Evolutionary conservation across 37 sponge, comb jelly and placozoan genomes (phyloP), one percentile per base, ranked within the genome.

Genomic region (Spongia lamella): DNA sequence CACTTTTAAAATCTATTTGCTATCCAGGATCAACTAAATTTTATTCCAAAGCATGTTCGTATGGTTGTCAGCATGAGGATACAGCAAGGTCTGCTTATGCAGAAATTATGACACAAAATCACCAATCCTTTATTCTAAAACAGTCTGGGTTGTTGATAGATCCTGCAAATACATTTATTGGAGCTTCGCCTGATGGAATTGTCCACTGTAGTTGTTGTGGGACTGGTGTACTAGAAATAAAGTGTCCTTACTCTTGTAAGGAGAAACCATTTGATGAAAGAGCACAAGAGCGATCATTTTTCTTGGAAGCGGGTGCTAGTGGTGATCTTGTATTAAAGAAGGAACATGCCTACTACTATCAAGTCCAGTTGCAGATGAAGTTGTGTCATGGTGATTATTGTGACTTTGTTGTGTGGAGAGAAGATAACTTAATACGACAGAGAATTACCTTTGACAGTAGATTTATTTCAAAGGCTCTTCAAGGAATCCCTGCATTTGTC

Each of bases 361-460:
- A 88, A 77, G 82, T 88, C 11, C 88, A 86, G 36, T 62, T 61
- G 30, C 82, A 81, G 61, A 61, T 86, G n/a, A 56, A 79, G 55
- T 43, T 78, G 9, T 72, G 79, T 66, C 36, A 53, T 65, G 79
- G 61, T 27, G 39, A 65, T 2, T 85, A 65, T 55, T 59, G 79
- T 56, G 79, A 85, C 37, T 84, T 84, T 38, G 61, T 85, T 26
- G 79, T 76, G 1, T 85, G 79, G 79, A 52, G 51, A n/a, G 70
- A 74, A 27, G 70, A 54, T 3, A 38, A 52, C 22, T 11, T 68
- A 49, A n/a, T 72, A 4, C 38, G 74, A 3, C 68, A 79, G 55
- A 38, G 76, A 21, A 43, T 43, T 43, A 13, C 9, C 9, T 9
- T 9, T 43, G 47, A 72, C 73, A 76, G 63, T 27, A 43, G 30